These are phyloP conservation scores for Erebia palarica DNA, from an alignment of 2,888 invertebrate species.

Conservation along the genomic window DNA sequence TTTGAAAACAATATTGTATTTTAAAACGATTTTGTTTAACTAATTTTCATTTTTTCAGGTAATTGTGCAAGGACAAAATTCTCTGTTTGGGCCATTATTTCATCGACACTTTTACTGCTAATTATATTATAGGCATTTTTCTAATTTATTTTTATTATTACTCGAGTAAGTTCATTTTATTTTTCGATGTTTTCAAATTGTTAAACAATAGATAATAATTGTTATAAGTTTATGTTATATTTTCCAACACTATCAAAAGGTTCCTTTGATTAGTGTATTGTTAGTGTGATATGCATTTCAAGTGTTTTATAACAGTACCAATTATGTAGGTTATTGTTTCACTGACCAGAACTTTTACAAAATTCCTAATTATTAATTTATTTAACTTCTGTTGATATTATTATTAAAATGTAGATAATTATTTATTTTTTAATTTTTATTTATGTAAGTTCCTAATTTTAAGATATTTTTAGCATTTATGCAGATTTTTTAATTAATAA, in stretches of 20 bases:
- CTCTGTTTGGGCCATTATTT: constrained; percentile 23
- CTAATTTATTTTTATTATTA: background rate
- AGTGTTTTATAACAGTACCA: background rate
- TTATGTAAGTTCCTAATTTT: no score
- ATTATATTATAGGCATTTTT: constrained; percentile 24
- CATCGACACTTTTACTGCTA: constrained; percentile 25
- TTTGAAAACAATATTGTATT: no score
- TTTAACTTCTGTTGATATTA: no score
- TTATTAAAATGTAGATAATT: no score
- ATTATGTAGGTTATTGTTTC: no score
- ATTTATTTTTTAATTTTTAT: no score
- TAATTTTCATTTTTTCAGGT: constrained; percentile 37
- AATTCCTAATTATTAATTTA: background rate
- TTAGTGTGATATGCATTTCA: constrained; percentile 17
- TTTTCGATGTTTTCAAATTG: background rate
- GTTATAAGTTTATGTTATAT: no score
- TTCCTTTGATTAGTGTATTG: background rate
- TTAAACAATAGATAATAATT: background rate
- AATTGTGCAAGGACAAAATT: constrained; percentile 16
- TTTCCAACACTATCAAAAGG: background rate
- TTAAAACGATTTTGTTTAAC: no score
- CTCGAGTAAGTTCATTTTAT: background rate
- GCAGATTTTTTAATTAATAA: no score
- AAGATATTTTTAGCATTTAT: no score
- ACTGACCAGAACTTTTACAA: background rate